Conservation (phyloP, 2,797 vertebrate species). For the Labeo calbasu region DNA sequence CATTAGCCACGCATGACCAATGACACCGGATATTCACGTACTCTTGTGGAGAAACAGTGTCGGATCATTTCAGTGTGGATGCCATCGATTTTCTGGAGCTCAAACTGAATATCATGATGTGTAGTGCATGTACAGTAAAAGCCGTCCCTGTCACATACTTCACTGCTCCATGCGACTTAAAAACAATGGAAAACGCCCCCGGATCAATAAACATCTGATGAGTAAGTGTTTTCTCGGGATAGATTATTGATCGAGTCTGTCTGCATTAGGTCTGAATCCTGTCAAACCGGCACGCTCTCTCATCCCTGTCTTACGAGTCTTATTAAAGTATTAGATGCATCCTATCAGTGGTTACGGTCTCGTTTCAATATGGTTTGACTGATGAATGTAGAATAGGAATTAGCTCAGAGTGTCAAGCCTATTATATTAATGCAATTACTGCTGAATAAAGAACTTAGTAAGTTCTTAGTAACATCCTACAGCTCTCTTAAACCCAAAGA, state of each 20-base stretch:
- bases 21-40: background rate
- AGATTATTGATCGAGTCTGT: slow-evolving; percentile 67
- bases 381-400: background rate
- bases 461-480: background rate
- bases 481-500: background rate
- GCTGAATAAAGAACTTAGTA: slow-evolving; percentile 16
- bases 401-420: background rate
- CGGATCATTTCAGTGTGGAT: background rate
- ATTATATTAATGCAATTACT: slow-evolving; percentile 27
- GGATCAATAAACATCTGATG: slow-evolving; percentile 48
- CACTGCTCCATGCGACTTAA: background rate
- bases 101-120: slow-evolving; percentile 23
- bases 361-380: background rate
- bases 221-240: slow-evolving; percentile 45
- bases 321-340: slow-evolving; percentile 27
- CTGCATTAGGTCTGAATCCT: slow-evolving; percentile 1
- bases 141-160: slow-evolving; percentile 32
- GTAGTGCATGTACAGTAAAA: slow-evolving; percentile 30
- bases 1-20: background rate
- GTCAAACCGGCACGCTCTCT: background rate
- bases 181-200: slow-evolving; percentile 34
- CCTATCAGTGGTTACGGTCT: background rate
- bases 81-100: slow-evolving; percentile 7
- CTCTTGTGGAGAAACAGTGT: background rate
- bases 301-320: background rate